Base-by-base conservation (phyloP, 2,888 invertebrate species). In the Drosophila nr. medialis region DNA sequence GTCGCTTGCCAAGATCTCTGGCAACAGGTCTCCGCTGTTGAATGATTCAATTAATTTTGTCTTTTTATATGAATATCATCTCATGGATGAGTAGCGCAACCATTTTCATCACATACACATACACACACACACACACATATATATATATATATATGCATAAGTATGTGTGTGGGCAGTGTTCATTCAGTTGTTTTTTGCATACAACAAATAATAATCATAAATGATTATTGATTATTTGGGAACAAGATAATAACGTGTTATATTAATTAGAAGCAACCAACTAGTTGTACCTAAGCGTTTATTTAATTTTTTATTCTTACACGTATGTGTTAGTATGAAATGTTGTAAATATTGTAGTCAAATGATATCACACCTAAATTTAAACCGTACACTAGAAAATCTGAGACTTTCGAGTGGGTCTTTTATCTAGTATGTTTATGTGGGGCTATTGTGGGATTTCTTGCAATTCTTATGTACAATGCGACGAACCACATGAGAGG, bases 21-120 rank as follows among this genome's bases (percentile, higher is more conserved):
- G 87, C 90, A 87, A 87, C 86, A 87, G 90, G 86, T 87, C 84
- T 73, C 90, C 45, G 89, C 77, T 71, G 86, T 74, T 87, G 86
- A 90, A 83, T 89, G 89, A 89, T 90, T 90, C 87, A 90, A 87
- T 87, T 90, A 90, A 87, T 87, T 87, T 89, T 80, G 89, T 90
- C 81, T 71, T 81, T 80, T 80, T 72, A 80, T 78, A 78, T 77
- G 86, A 83, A 86, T 66, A 81, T 81, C 76, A 71, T 74, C 64
- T 24, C 78, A 86, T 72, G 81, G 71, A 76, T 87, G 89, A 84
- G 89, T 81, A 67, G 76, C 77, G 64, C 70, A 66, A 61, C 38
- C 63, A 67, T 50, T 58, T 60, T 38, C 58, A 34, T 56, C 42
- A 42, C 18, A 15, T 7, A 34, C 42, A 27, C 42, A 32, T 11